phyloP scores from a whole-genome alignment of 2,797 vertebrate genomes.

The Tragopan temminckii region DNA sequence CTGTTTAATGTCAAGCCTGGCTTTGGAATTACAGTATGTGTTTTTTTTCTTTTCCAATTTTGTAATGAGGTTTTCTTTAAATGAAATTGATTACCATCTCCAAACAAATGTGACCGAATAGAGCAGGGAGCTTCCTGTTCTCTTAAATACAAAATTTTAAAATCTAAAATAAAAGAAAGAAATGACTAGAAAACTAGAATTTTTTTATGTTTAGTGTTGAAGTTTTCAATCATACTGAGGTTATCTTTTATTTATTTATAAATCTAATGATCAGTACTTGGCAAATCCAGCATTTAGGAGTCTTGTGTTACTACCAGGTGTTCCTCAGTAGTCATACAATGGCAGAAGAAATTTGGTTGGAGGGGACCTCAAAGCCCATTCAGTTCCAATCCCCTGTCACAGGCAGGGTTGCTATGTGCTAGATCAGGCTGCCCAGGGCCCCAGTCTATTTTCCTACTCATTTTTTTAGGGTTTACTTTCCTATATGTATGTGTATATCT shows the following conservation, averaged over 20 bases:
- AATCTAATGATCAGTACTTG: not conserved
- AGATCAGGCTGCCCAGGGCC: too few relatives aligned
- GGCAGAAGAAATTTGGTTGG: too few relatives aligned
- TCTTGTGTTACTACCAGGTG: not conserved
- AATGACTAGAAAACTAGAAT: not conserved
- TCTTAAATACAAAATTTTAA: not conserved
- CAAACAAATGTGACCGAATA: not conserved
- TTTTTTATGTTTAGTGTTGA: not conserved
- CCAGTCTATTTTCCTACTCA: not conserved
- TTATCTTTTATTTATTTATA: not conserved
- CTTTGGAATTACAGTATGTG: not conserved
- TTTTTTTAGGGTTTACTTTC: not conserved
- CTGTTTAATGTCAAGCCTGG: not conserved
- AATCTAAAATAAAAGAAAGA: not conserved
- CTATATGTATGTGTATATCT: fast-evolving
- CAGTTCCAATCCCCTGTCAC: too few relatives aligned
- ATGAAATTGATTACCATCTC: not conserved
- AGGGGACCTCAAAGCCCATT: too few relatives aligned
- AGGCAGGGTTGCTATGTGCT: too few relatives aligned
- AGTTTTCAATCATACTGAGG: not conserved
- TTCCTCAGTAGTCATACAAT: not conserved
- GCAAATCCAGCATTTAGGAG: not conserved
- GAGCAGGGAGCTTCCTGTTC: not conserved
- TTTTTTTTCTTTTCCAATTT: not conserved
- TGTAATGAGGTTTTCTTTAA: not conserved